Evolutionary conservation across 2,113 vertebrate genomes (phyloP).

Genomic region (Petroica traversi): DNA sequence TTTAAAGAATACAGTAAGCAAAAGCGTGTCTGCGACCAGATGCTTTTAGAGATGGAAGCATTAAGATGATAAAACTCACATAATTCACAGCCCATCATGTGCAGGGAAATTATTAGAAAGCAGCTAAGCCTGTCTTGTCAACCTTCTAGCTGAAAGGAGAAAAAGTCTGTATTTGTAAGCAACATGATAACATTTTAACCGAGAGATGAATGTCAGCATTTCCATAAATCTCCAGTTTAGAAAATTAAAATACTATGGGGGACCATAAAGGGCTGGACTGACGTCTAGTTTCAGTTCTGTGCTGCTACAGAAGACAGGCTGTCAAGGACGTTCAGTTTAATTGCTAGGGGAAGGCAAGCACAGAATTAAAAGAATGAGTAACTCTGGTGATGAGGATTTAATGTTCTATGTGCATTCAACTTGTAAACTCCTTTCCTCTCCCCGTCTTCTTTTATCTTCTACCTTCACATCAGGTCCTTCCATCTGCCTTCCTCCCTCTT

Average conservation of each 20-base stretch:
- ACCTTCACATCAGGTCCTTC: not conserved
- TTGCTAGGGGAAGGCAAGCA: conserved; percentile 17
- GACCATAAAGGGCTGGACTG: conserved; percentile 3
- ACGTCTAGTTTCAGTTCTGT: conserved; percentile 1
- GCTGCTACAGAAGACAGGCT: not conserved
- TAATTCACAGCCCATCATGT: not conserved
- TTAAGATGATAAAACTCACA: not conserved
- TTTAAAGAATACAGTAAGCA: not conserved
- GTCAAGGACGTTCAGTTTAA: conserved; percentile 33
- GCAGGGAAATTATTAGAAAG: conserved; percentile 28
- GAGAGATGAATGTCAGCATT: conserved; percentile 49
- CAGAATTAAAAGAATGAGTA: conserved; percentile 24
- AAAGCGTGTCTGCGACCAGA: conserved; percentile 7
- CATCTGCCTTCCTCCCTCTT: not conserved
- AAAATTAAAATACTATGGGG: conserved; percentile 41
- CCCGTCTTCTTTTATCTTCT: not conserved
- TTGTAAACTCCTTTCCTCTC: not conserved
- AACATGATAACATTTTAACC: conserved; percentile 5
- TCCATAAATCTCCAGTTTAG: conserved; percentile 53
- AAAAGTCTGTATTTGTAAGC: conserved; percentile 25
- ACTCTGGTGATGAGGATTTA: not conserved
- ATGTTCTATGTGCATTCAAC: not conserved
- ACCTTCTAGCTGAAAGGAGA: not conserved
- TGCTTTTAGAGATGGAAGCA: not conserved
- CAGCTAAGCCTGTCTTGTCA: conserved; percentile 15